A percentile compares a stretch with the other conserved stretches of the same genome.
phyloP scores from a whole-genome alignment of 2,888 invertebrate genomes.

The Rhingia campestris region DNA sequence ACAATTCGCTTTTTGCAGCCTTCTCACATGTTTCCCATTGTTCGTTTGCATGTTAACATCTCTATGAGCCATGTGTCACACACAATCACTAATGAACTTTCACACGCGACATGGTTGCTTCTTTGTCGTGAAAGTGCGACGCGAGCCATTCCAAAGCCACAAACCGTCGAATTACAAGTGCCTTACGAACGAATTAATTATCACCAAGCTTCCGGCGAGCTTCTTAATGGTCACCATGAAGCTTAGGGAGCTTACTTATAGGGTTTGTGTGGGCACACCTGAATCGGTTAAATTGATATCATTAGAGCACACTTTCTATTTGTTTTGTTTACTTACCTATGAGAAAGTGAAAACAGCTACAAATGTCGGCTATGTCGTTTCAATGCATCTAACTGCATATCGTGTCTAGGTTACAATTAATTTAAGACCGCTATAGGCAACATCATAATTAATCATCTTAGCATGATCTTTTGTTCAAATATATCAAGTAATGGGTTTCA shows the following conservation, averaged over 20 bases:
- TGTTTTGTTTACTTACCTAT: slow-evolving; percentile 23
- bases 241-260: too few species aligned
- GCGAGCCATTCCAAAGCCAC: neutral
- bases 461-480: slow-evolving; percentile 4
- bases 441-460: too few species aligned
- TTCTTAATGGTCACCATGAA: slow-evolving; percentile 2
- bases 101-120: slow-evolving; percentile 14
- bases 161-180: slow-evolving; percentile 24
- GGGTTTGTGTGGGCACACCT: slow-evolving; percentile 20
- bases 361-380: neutral
- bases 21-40: too few species aligned
- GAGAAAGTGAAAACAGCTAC: slow-evolving; percentile 38
- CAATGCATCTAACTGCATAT: slow-evolving; percentile 18
- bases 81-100: slow-evolving; percentile 40
- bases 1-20: too few species aligned
- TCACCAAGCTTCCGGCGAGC: slow-evolving; percentile 20
- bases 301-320: slow-evolving; percentile 46
- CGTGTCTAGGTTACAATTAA: too few species aligned
- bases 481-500: slow-evolving; percentile 58
- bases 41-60: neutral
- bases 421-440: too few species aligned
- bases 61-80: slow-evolving; percentile 8
- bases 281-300: slow-evolving; percentile 30
- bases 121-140: slow-evolving; percentile 31
- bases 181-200: slow-evolving; percentile 30